Conservation (phyloP, 1,140 invertebrate species). For the Lepidurus apus region DNA sequence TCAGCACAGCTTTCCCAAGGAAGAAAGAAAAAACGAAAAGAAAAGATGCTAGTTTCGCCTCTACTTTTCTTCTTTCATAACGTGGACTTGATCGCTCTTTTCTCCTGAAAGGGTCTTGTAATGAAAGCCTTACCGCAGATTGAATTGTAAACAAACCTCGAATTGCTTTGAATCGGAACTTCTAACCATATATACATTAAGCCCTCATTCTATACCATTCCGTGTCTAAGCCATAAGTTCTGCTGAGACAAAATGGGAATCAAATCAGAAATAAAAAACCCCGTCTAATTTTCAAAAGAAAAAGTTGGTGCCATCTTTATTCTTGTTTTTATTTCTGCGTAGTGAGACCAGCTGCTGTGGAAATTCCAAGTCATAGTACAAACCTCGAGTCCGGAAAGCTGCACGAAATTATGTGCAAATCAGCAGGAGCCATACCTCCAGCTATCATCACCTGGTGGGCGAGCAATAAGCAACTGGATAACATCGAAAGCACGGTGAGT, state of each 20-base stretch:
- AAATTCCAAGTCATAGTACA: conserved; percentile 55
- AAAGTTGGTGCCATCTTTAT: conserved; percentile 14
- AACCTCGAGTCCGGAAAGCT: conserved; percentile 63
- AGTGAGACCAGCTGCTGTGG: conserved; percentile 74
- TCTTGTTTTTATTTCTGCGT: conserved; percentile 41
- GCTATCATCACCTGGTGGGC: conserved; percentile 84
- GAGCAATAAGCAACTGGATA: conserved; percentile 57
- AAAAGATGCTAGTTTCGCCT: neutral
- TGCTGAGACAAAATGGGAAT: too few relatives aligned
- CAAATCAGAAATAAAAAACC: too few relatives aligned
- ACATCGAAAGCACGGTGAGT: conserved; percentile 26
- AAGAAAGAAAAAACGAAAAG: too few relatives aligned
- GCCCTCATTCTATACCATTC: too few relatives aligned
- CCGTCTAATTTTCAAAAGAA: neutral
- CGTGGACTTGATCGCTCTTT: neutral
- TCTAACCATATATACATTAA: too few relatives aligned
- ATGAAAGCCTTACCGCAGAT: neutral
- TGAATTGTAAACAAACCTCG: neutral
- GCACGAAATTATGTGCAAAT: conserved; percentile 73
- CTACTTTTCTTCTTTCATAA: neutral
- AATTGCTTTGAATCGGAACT: too few relatives aligned
- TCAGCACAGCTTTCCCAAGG: neutral
- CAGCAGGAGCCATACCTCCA: conserved; percentile 72
- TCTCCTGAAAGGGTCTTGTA: neutral
- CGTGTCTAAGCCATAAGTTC: too few relatives aligned